Conservation (phyloP, 2,797 vertebrate genomes). For the Prunella strophiata region DNA sequence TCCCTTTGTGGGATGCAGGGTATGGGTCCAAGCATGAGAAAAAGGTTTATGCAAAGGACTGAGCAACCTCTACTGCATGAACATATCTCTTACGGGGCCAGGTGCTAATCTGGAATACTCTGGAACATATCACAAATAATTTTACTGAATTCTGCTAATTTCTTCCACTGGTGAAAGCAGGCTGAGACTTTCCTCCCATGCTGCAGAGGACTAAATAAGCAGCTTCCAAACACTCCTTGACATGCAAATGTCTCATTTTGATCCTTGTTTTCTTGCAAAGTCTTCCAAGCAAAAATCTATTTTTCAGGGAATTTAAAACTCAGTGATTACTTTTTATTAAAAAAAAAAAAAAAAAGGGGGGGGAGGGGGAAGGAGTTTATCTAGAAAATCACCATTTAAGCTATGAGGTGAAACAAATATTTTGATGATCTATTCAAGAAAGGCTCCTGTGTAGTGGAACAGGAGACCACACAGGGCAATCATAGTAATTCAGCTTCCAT, state of each 20-base stretch:
- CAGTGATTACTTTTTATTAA: not conserved
- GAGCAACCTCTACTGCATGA: not conserved
- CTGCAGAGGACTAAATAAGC: not conserved
- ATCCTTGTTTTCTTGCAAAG: not conserved
- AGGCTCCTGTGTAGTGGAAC: not conserved
- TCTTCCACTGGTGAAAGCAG: not conserved
- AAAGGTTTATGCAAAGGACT: not conserved
- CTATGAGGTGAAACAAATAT: not conserved
- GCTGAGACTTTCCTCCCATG: not conserved
- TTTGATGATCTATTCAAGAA: not conserved
- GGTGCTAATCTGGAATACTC: not conserved
- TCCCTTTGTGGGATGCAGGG: not conserved
- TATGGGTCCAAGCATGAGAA: not conserved
- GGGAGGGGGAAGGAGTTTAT: not conserved
- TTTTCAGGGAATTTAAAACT: conserved; percentile 58
- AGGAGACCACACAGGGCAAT: not conserved
- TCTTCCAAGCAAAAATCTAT: conserved; percentile 2
- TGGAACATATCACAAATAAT: not conserved
- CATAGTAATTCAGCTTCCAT: not conserved
- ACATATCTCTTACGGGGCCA: fast-evolving
- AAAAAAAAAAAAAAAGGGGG: fast-evolving
- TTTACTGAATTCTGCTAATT: not conserved
- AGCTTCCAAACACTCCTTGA: not conserved
- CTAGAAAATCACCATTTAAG: not conserved
- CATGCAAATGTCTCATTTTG: not conserved